Conservation (phyloP, 2,797 vertebrate species). For the Cossypha caffra region DNA sequence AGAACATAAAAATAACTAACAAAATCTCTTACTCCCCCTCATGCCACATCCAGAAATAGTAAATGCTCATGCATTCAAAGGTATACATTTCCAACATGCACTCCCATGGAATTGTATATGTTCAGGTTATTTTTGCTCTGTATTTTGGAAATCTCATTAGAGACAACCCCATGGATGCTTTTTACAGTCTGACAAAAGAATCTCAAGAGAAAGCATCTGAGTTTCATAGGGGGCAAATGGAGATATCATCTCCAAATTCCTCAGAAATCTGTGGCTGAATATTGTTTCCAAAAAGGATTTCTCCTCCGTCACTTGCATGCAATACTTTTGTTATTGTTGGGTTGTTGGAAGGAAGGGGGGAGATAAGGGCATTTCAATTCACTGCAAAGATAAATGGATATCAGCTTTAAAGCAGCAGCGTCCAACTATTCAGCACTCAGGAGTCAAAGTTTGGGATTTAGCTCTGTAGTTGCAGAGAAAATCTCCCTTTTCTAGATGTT, state of each 20-base stretch:
- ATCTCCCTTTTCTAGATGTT: not conserved
- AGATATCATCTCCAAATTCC: not conserved
- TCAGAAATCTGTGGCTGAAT: constrained; percentile 11
- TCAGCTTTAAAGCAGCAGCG: not conserved
- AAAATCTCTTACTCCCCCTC: not conserved
- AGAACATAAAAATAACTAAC: constrained; percentile 14
- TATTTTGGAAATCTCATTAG: constrained; percentile 10
- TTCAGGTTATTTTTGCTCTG: constrained; percentile 15
- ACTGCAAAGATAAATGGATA: not conserved
- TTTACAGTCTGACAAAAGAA: not conserved
- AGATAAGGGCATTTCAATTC: constrained; percentile 12
- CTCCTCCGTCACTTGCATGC: not conserved
- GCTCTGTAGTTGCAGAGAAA: not conserved
- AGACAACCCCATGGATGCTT: not conserved
- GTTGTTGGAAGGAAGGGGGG: constrained; percentile 8
- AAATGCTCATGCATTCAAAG: not conserved
- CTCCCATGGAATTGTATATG: not conserved
- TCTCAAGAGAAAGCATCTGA: not conserved
- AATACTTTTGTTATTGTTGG: constrained; percentile 29
- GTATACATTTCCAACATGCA: constrained; percentile 11
- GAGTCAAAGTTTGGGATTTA: not conserved
- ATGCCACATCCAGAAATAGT: not conserved
- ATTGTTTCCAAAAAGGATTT: constrained; percentile 43
- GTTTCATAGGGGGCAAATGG: not conserved
- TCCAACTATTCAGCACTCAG: not conserved